These are phyloP conservation scores for Lineus longissimus DNA, from an alignment of 1,140 invertebrate genomes.

Conservation along the genomic window DNA sequence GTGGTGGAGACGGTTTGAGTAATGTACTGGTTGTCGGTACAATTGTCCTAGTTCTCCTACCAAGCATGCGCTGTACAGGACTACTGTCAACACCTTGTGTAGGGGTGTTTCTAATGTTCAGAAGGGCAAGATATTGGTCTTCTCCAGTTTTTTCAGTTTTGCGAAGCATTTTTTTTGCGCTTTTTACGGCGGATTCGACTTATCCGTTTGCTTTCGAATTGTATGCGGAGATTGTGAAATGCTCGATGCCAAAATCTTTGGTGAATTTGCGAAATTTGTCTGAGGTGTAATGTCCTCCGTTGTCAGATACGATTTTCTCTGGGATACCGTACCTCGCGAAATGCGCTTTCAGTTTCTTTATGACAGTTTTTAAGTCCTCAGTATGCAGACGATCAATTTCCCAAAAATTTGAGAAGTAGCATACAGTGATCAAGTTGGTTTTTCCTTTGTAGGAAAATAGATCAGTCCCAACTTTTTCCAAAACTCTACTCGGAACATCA, in stretches of 20 bases:
- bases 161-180: neutral
- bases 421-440: constrained; percentile 19
- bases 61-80: neutral
- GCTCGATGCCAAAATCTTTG: too few relatives aligned
- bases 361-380: constrained; percentile 8
- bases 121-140: neutral
- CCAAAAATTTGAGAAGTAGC: constrained; percentile 22
- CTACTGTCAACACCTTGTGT: neutral
- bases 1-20: neutral
- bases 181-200: neutral
- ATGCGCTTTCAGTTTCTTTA: constrained; percentile 15
- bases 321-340: constrained; percentile 23
- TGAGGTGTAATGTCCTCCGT: constrained; percentile 17
- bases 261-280: constrained; percentile 15
- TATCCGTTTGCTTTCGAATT: neutral
- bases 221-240: too few relatives aligned
- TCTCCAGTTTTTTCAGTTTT: neutral
- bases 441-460: neutral
- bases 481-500: neutral
- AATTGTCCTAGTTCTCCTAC: neutral
- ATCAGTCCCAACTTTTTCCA: constrained; percentile 6
- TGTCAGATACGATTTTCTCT: constrained; percentile 13
- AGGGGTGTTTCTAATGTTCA: neutral
- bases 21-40: neutral
- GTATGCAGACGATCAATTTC: constrained; percentile 15